Evolutionary conservation across 2,113 vertebrate genomes (phyloP), one percentile per base, ranked within the genome.

Genomic region (Spea bombifrons): DNA sequence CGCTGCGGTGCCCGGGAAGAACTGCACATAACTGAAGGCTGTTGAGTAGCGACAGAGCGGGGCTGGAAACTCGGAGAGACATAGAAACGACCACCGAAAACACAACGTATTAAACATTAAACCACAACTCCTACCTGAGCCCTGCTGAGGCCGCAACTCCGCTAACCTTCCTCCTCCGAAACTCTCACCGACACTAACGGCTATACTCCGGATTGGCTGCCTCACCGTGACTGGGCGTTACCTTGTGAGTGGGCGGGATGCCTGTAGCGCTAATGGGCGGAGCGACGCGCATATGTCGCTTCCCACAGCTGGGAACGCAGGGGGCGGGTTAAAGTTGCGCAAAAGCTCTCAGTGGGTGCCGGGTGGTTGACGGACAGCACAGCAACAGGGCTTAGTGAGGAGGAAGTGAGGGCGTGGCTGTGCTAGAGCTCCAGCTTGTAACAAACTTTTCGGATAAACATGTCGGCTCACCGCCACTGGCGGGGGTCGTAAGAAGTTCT

Each of bases 181-280:
- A 72, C 69, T 78, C 76, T 70, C 47, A 73, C n/a, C 61, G 76
- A 79, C 76, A 79, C 76, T 79, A 79, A 73, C 69, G 69, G 70
- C 45, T 57, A 52, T 8, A 79, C 63, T 79, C 76, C 5, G 76
- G 76, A 79, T 79, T 79, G 76, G 76, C 48, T 70, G 47, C 76
- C 73, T 47, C 61, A 59, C 52, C 63, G 9, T 44, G 0, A 44
- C 47, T 43, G 65, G 76, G 76, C 13, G 55, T 0, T 16, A 46
- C 46, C 43, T 30, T 9, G 61, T 2, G 7, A 52, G 44, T 16
- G 59, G 76, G 76, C 70, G 76, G 53, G 43, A 3, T 43, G n/a
- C 5, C 16, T 47, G 61, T 8, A 4, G 15, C 8, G 6, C 9
- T n/a, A 71, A 52, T 44, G 67, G 75, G 75, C 45, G 75, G 75